phyloP scores from a whole-genome alignment of 2,888 invertebrate genomes.

The Morpho helenor region DNA sequence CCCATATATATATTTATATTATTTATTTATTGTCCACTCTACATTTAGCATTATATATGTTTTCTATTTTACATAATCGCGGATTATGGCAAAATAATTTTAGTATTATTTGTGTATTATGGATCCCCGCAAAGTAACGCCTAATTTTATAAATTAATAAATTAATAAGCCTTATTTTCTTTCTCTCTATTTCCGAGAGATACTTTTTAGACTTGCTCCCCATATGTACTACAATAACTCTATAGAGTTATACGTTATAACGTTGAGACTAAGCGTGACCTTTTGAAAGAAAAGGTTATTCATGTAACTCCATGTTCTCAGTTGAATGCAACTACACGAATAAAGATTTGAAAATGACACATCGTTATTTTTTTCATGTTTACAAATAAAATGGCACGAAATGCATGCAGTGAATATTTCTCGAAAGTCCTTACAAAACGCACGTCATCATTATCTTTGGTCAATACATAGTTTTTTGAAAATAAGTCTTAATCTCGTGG shows the following conservation, averaged over 20 bases:
- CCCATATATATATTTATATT: too few relatives aligned
- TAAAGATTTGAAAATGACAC: conserved; percentile 4
- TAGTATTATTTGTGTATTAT: too few relatives aligned
- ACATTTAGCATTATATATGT: too few relatives aligned
- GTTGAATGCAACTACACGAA: conserved; percentile 4
- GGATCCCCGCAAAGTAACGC: too few relatives aligned
- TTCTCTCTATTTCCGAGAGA: too few relatives aligned
- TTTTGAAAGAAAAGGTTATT: background rate
- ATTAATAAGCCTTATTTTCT: background rate
- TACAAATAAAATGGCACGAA: conserved; percentile 12
- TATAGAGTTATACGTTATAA: background rate
- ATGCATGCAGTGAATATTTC: conserved; percentile 12
- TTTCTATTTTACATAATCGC: too few relatives aligned
- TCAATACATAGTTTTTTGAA: conserved; percentile 1
- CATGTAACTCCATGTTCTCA: conserved; percentile 1
- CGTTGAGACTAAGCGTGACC: background rate
- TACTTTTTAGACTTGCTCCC: too few relatives aligned
- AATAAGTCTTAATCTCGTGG: background rate
- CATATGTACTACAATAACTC: too few relatives aligned
- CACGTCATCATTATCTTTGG: conserved; percentile 17
- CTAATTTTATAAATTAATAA: background rate
- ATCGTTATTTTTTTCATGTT: background rate
- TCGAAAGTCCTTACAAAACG: conserved; percentile 15
- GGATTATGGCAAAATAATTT: too few relatives aligned
- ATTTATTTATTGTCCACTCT: too few relatives aligned